Evolutionary conservation across 2,797 vertebrate species (phyloP).

Genomic region (Cyprinella venusta): DNA sequence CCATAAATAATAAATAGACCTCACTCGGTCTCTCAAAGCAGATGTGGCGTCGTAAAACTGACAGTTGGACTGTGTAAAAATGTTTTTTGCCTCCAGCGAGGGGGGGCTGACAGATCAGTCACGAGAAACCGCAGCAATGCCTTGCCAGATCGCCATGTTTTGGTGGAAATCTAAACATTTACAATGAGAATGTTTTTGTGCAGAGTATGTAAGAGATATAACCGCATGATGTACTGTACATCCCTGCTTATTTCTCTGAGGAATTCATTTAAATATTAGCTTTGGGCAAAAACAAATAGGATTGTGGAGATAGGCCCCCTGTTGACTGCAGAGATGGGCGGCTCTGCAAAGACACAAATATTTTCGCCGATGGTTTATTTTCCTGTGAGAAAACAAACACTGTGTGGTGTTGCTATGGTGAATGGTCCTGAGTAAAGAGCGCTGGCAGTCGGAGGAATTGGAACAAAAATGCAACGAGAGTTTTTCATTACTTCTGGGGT

Average conservation of each 20-base stretch:
- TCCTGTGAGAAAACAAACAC: constrained; percentile 68
- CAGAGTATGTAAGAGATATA: constrained; percentile 35
- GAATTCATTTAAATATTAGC: constrained; percentile 66
- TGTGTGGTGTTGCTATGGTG: constrained; percentile 61
- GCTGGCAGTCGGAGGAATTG: constrained; percentile 47
- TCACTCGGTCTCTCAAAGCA: constrained; percentile 35
- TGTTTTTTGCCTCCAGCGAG: neutral
- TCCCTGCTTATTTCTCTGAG: constrained; percentile 45
- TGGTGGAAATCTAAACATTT: constrained; percentile 53
- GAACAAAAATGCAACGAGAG: constrained; percentile 56
- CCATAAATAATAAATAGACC: constrained; percentile 57
- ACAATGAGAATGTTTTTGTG: constrained; percentile 26
- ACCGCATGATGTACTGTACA: constrained; percentile 44
- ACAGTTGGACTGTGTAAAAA: constrained; percentile 33
- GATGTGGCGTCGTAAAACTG: constrained; percentile 40
- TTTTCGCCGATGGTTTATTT: constrained; percentile 63
- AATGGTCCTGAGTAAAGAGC: constrained; percentile 55
- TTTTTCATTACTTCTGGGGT: constrained; percentile 61
- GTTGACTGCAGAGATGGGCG: constrained; percentile 54
- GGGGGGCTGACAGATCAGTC: constrained; percentile 22
- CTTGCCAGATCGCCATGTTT: constrained; percentile 34
- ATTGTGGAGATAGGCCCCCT: constrained; percentile 51
- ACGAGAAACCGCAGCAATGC: constrained; percentile 3
- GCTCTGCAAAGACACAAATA: constrained; percentile 62
- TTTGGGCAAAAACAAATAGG: constrained; percentile 62